A percentile compares a stretch with the other conserved stretches of the same genome.
phyloP scores from a whole-genome alignment of 1,140 invertebrate species.

The Listronotus oregonensis region DNA sequence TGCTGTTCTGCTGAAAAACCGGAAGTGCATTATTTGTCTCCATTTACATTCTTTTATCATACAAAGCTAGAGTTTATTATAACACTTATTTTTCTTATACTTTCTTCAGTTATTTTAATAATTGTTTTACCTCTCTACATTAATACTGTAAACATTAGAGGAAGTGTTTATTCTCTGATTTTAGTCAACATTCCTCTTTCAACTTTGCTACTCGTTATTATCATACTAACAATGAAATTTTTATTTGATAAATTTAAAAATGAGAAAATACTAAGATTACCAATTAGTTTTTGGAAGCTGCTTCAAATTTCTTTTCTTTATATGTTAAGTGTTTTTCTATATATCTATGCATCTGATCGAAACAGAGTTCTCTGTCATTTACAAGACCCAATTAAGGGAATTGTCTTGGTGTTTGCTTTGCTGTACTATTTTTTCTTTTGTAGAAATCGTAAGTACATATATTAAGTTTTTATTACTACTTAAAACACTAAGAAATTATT shows the following conservation, averaged over 20 bases:
- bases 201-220: conserved; percentile 34
- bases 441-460: conserved; percentile 61
- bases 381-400: conserved; percentile 66
- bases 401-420: conserved; percentile 62
- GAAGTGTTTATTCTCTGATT: conserved; percentile 48
- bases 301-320: conserved; percentile 42
- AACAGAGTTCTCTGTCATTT: conserved; percentile 63
- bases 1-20: conserved; percentile 40
- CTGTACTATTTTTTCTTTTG: conserved; percentile 67
- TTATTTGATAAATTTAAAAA: conserved; percentile 42
- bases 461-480: not conserved
- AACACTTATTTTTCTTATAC: conserved; percentile 42
- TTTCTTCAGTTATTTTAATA: conserved; percentile 43
- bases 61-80: conserved; percentile 48
- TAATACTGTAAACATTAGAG: conserved; percentile 43
- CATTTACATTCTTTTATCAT: conserved; percentile 36
- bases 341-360: conserved; percentile 49
- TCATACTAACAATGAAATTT: conserved; percentile 38
- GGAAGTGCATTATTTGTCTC: conserved; percentile 26
- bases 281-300: conserved; percentile 40
- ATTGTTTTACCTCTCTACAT: conserved; percentile 50
- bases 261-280: conserved; percentile 41
- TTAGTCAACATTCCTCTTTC: conserved; percentile 40
- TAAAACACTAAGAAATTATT: no score
- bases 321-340: conserved; percentile 41